These are phyloP conservation scores for Hesperia comma DNA, from an alignment of 2,888 invertebrate genomes.

Conservation along the genomic window DNA sequence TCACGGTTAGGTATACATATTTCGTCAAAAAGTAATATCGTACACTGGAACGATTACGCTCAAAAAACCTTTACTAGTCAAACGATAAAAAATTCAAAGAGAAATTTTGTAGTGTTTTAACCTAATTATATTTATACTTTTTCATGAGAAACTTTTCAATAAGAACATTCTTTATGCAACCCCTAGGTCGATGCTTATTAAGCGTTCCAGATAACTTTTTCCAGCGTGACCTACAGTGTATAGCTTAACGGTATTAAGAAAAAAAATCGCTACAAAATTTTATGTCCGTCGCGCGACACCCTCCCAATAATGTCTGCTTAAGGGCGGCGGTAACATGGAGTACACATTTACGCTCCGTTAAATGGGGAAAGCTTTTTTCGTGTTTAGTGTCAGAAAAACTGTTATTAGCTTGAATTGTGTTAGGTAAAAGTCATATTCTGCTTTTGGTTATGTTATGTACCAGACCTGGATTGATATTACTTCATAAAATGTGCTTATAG, in stretches of 20 bases:
- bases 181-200: conserved; percentile 34
- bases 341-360: conserved; percentile 84
- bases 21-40: background rate
- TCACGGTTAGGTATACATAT: too few relatives aligned
- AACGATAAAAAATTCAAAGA: conserved; percentile 5
- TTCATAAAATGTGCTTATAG: conserved; percentile 5
- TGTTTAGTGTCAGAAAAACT: conserved; percentile 84
- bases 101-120: conserved; percentile 42
- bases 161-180: conserved; percentile 20
- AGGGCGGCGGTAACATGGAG: conserved; percentile 80
- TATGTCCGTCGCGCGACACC: conserved; percentile 75
- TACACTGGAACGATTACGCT: background rate
- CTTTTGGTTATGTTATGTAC: conserved; percentile 41
- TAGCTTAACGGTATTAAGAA: conserved; percentile 70
- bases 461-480: conserved; percentile 23
- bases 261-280: conserved; percentile 82
- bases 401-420: conserved; percentile 82
- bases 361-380: conserved; percentile 83
- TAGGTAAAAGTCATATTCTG: conserved; percentile 54
- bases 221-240: conserved; percentile 73
- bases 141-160: conserved; percentile 22
- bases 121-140: conserved; percentile 48
- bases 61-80: background rate
- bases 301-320: conserved; percentile 83
- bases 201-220: conserved; percentile 59